Evolutionary conservation across 2,113 vertebrate species (phyloP).

Genomic region (Ascaphus truei): DNA sequence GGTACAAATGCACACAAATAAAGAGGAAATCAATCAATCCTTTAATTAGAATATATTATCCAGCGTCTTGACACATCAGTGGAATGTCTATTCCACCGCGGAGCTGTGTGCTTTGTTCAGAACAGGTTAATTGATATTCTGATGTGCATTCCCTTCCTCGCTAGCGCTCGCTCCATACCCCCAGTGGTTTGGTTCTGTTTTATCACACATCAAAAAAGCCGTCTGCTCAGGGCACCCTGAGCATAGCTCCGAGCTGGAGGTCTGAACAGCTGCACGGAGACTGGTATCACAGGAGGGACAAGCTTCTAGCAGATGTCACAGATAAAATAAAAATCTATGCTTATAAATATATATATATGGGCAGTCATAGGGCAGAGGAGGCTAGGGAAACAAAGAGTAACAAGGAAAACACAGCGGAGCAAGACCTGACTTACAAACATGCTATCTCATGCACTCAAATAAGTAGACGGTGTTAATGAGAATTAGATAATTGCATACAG

Average conservation of each 20-base stretch:
- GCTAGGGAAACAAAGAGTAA: slow-evolving; percentile 65
- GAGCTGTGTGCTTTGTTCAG: slow-evolving; percentile 61
- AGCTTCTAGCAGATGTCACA: slow-evolving; percentile 91
- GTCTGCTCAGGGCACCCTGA: slow-evolving; percentile 70
- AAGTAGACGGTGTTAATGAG: not conserved
- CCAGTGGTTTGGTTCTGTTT: slow-evolving; percentile 90
- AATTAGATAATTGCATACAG: not conserved
- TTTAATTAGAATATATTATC: slow-evolving; percentile 73
- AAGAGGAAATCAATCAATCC: slow-evolving; percentile 47
- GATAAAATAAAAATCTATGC: slow-evolving; percentile 41
- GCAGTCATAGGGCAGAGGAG: slow-evolving; percentile 22
- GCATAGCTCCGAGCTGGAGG: slow-evolving; percentile 75
- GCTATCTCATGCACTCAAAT: slow-evolving; percentile 6
- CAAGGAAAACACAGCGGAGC: slow-evolving; percentile 50
- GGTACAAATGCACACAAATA: not conserved
- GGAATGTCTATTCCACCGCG: slow-evolving; percentile 52
- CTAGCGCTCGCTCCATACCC: slow-evolving; percentile 57
- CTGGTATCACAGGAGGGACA: slow-evolving; percentile 78
- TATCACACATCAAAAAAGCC: slow-evolving; percentile 98
- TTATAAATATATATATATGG: slow-evolving; percentile 28
- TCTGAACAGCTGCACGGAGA: slow-evolving; percentile 89
- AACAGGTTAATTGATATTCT: slow-evolving; percentile 88
- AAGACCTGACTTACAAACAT: slow-evolving; percentile 47
- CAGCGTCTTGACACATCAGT: slow-evolving; percentile 66
- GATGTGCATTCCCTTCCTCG: slow-evolving; percentile 60